Evolutionary conservation across 2,888 invertebrate species (phyloP).

Genomic region (Chalcis sispes): DNA sequence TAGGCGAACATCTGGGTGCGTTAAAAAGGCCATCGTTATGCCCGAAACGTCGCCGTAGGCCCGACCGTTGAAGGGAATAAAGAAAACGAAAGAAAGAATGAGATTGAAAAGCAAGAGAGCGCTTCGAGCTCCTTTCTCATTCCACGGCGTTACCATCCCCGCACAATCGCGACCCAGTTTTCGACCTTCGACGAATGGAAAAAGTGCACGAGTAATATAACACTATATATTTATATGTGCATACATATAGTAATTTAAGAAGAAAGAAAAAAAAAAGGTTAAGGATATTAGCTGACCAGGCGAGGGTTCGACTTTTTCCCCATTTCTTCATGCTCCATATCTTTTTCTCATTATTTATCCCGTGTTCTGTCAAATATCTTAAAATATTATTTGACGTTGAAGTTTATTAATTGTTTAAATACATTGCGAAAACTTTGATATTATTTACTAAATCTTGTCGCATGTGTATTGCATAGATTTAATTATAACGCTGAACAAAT

Average conservation of each 20-base stretch:
- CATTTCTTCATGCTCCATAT: not conserved
- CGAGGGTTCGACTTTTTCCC: not conserved
- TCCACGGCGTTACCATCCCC: conserved; percentile 17
- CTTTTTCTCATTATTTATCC: not conserved
- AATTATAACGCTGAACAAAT: too few species aligned
- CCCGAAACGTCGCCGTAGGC: conserved; percentile 38
- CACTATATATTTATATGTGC: too few species aligned
- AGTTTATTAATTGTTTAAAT: too few species aligned
- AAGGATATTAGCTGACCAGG: conserved; percentile 21
- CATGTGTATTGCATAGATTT: too few species aligned
- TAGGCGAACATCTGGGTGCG: too few species aligned
- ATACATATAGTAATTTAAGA: too few species aligned
- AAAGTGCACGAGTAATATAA: conserved; percentile 19
- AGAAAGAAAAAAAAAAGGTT: not conserved
- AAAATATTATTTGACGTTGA: too few species aligned
- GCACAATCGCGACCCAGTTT: conserved; percentile 45
- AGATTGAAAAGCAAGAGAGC: not conserved
- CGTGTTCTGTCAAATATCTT: too few species aligned
- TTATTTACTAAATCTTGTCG: too few species aligned
- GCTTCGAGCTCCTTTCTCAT: not conserved
- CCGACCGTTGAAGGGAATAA: not conserved
- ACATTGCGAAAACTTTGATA: too few species aligned
- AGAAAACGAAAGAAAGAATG: conserved; percentile 4
- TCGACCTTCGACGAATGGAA: conserved; percentile 17
- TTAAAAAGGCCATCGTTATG: conserved; percentile 48